A percentile compares a stretch with the other conserved stretches of the same genome.
Conservation (phyloP, 2,888 invertebrate species). For the Cantharis flavilabris region DNA sequence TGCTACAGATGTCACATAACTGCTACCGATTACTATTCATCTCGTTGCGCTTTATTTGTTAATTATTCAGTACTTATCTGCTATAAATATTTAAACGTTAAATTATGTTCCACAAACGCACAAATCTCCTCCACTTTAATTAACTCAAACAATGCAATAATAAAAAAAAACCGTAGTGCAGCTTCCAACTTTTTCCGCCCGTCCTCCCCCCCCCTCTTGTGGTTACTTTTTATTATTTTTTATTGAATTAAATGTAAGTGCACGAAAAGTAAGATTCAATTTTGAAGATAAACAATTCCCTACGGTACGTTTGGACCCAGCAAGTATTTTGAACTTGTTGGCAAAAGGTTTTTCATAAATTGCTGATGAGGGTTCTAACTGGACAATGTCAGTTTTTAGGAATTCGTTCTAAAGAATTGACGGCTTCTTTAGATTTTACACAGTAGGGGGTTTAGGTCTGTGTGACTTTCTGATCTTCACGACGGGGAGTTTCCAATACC, state of each 20-base stretch:
- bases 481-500: conserved; percentile 27
- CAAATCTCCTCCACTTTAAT: not conserved
- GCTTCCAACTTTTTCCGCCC: not conserved
- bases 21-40: conserved; percentile 27
- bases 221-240: not conserved
- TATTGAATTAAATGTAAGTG: not conserved
- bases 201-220: not conserved
- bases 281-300: conserved; percentile 30
- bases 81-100: not conserved
- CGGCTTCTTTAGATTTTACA: conserved; percentile 35
- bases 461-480: conserved; percentile 36
- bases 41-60: conserved; percentile 5
- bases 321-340: conserved; percentile 35
- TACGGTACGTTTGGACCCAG: conserved; percentile 28
- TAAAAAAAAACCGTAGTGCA: not conserved
- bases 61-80: conserved; percentile 1
- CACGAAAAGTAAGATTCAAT: conserved; percentile 18
- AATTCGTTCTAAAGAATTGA: conserved; percentile 37
- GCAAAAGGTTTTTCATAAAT: conserved; percentile 37
- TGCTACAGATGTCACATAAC: conserved; percentile 30
- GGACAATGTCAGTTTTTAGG: conserved; percentile 38
- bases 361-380: conserved; percentile 36
- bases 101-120: not conserved
- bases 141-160: not conserved
- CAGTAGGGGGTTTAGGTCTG: conserved; percentile 33